phyloP scores from a whole-genome alignment of 2,797 vertebrate species.

The Scarus forsteni region DNA sequence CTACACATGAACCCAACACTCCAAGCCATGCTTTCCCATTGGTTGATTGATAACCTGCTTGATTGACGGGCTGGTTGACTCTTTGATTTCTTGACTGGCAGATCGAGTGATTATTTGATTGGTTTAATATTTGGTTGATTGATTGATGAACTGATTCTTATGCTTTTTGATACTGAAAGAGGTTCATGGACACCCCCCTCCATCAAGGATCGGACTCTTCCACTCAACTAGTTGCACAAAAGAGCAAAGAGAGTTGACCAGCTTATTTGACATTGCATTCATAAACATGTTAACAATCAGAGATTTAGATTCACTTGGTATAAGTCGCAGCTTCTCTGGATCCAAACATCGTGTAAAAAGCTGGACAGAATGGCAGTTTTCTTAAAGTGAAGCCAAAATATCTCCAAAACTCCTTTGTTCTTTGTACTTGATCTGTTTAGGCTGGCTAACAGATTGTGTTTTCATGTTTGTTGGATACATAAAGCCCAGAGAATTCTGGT shows the following conservation, averaged over 20 bases:
- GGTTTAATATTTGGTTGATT: constrained; percentile 20
- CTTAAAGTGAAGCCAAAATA: no score
- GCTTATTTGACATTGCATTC: constrained; percentile 5
- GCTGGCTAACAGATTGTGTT: no score
- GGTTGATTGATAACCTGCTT: constrained; percentile 31
- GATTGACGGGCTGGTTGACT: constrained; percentile 26
- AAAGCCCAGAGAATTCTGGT: no score
- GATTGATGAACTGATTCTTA: constrained; percentile 33
- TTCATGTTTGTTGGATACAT: no score
- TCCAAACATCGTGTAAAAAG: neutral
- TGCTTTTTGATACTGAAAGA: constrained; percentile 45
- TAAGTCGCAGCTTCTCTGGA: neutral
- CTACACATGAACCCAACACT: constrained; percentile 60
- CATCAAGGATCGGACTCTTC: constrained; percentile 38
- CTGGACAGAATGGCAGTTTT: neutral
- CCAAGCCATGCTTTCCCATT: constrained; percentile 57
- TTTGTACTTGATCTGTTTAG: no score
- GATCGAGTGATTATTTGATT: constrained; percentile 30
- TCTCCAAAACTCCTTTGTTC: no score
- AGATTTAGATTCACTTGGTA: constrained; percentile 35
- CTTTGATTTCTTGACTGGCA: constrained; percentile 17
- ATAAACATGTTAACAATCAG: constrained; percentile 13
- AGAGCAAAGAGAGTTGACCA: constrained; percentile 39
- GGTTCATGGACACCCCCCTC: constrained; percentile 11
- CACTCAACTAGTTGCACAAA: constrained; percentile 3